Evolutionary conservation across 2,113 vertebrate genomes (phyloP), one percentile per base, ranked within the genome.

Genomic region (Petrocephalus zakoni): DNA sequence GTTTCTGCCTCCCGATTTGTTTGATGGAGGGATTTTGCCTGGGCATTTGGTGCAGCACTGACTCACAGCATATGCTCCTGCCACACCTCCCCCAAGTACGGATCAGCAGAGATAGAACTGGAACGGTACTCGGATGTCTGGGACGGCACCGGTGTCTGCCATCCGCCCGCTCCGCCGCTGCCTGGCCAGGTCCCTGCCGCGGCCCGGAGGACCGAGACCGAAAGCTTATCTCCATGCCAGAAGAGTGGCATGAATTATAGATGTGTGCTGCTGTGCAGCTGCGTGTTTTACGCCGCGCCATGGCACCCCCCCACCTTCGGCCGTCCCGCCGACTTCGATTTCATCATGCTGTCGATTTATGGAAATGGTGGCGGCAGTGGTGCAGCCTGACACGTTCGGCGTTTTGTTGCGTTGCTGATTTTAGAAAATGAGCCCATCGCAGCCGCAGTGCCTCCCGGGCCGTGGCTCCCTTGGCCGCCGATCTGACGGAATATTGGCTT

Each of bases 61-160:
- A 95, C 94, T 95, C 95, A 94, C 93, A 93, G 91, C 95, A 94
- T 95, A 94, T 95, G 95, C 93, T 94, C 94, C 93, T 94, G 93
- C 91, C 93, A 92, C 93, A 25, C 85, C 85, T 25, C 52, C 85
- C 85, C 29, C 85, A n/a, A 13, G 52, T 58, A 42, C 13, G 55
- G 3, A 4, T 78, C 15, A 29, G 19, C 51, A 34, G 29, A 61
- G 85, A 46, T 37, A 64, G 22, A 37, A 61, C 84, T 86, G 84
- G 84, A 37, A 55, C 17, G 4, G 52, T 29, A 93, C 93, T 94
- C 89, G 90, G 91, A 90, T 89, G 92, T 90, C 89, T 84, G 92
- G 93, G 91, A 94, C 92, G 92, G 89, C 78, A 72, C 91, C 91
- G 88, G 90, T 90, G 51, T 86, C 25, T 37, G 90, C 93, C 93